A percentile compares a stretch with the other conserved stretches of the same genome.
Evolutionary conservation across 2,113 vertebrate species (phyloP).

Genomic region (Charadrius vociferus): DNA sequence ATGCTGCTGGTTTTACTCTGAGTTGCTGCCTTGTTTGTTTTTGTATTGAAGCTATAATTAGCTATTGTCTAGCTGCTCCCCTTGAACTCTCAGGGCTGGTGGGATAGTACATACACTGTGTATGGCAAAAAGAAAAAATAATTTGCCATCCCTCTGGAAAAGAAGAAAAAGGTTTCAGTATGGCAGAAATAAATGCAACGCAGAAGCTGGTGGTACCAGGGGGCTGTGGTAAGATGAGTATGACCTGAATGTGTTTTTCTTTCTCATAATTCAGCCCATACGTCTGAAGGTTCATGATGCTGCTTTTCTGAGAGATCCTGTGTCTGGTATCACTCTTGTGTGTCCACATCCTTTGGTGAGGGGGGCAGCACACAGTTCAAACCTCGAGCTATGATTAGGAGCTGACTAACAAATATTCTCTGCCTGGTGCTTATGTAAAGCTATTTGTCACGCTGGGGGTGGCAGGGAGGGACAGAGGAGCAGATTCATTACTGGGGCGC

Average conservation of each 20-base stretch:
- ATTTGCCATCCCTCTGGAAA: neutral
- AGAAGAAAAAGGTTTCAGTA: neutral
- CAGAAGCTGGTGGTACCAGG: neutral
- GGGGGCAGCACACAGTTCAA: neutral
- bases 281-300: neutral
- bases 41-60: constrained; percentile 21
- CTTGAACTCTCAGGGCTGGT: neutral
- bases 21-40: constrained; percentile 5
- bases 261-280: neutral
- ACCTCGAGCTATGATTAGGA: neutral
- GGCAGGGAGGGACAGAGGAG: neutral
- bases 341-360: neutral
- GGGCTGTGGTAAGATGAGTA: neutral
- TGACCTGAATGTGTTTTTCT: neutral
- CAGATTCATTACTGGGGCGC: neutral
- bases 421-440: neutral
- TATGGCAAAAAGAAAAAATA: neutral
- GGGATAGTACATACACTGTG: neutral
- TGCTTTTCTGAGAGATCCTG: neutral
- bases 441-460: neutral
- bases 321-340: accelerated
- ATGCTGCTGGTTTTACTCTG: neutral
- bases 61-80: neutral
- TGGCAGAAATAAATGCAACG: accelerated
- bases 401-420: neutral